Evolutionary conservation across 2,888 invertebrate species (phyloP).

Genomic region (Amblyjoppa proteus): DNA sequence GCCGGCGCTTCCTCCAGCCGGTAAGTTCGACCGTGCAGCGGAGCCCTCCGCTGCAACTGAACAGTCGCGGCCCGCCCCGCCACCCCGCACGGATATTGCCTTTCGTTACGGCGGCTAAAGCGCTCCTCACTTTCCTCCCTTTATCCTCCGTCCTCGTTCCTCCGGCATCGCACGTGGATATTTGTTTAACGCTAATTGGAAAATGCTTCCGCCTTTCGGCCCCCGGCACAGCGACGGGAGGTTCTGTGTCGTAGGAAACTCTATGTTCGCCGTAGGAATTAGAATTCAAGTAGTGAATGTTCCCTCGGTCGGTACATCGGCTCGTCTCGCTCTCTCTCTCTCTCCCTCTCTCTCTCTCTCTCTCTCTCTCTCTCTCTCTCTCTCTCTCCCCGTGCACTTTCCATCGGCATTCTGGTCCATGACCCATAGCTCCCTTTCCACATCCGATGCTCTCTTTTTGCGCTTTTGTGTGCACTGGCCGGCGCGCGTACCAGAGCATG

Average conservation of each 20-base stretch:
- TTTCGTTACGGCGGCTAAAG: conserved; percentile 57
- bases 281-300: conserved; percentile 72
- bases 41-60: conserved; percentile 36
- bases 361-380: neutral
- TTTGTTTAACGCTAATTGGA: conserved; percentile 82
- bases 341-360: no score
- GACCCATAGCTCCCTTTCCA: conserved; percentile 77
- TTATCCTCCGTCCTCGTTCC: conserved; percentile 53
- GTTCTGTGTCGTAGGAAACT: neutral
- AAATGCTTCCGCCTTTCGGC: conserved; percentile 74
- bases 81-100: conserved; percentile 59
- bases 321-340: conserved; percentile 28
- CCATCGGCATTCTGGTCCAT: conserved; percentile 68
- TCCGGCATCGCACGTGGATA: conserved; percentile 73
- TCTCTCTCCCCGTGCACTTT: conserved; percentile 49
- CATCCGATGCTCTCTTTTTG: conserved; percentile 79
- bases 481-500: conserved; percentile 14
- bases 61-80: conserved; percentile 35
- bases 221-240: conserved; percentile 32
- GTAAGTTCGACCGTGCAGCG: conserved; percentile 8
- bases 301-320: conserved; percentile 61
- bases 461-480: conserved; percentile 72
- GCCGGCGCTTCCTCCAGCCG: neutral
- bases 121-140: conserved; percentile 35
- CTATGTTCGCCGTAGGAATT: conserved; percentile 61